phyloP scores from a whole-genome alignment of 2,888 invertebrate species.

The Chloroclysta siterata region DNA sequence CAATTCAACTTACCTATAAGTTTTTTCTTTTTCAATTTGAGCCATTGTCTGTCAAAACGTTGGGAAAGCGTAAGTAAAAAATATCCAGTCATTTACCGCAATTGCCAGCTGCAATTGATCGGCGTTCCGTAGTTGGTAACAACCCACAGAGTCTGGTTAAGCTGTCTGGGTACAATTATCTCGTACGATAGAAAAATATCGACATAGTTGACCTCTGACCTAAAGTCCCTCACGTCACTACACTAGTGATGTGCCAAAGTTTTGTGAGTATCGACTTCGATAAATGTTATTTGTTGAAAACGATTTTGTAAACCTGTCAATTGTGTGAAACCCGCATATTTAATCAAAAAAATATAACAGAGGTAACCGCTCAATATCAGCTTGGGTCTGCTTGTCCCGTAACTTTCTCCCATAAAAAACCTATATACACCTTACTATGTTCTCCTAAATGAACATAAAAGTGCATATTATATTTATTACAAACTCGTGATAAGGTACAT shows the following conservation, averaged over 20 bases:
- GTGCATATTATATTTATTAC: neutral
- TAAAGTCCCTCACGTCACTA: constrained; percentile 37
- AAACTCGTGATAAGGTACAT: constrained; percentile 3
- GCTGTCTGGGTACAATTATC: constrained; percentile 53
- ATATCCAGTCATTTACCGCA: neutral
- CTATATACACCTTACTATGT: no score
- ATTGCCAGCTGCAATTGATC: neutral
- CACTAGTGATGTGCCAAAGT: constrained; percentile 39
- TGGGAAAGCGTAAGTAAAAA: neutral
- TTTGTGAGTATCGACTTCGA: constrained; percentile 12
- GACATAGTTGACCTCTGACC: constrained; percentile 53
- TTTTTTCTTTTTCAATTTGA: no score
- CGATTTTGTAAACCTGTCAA: no score
- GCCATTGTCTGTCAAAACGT: neutral
- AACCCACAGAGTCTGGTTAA: constrained; percentile 49
- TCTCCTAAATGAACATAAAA: neutral
- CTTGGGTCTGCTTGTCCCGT: no score
- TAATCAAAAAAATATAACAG: no score
- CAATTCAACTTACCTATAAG: no score
- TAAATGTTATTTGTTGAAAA: neutral
- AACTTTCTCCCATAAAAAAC: no score
- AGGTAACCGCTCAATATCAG: no score
- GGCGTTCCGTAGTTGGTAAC: constrained; percentile 40
- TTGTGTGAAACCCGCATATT: no score
- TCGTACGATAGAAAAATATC: constrained; percentile 53